Percentiles rank a stretch among this genome's conserved stretches.
Conservation (phyloP, 2,888 invertebrate species). For the Coleophora deauratella region DNA sequence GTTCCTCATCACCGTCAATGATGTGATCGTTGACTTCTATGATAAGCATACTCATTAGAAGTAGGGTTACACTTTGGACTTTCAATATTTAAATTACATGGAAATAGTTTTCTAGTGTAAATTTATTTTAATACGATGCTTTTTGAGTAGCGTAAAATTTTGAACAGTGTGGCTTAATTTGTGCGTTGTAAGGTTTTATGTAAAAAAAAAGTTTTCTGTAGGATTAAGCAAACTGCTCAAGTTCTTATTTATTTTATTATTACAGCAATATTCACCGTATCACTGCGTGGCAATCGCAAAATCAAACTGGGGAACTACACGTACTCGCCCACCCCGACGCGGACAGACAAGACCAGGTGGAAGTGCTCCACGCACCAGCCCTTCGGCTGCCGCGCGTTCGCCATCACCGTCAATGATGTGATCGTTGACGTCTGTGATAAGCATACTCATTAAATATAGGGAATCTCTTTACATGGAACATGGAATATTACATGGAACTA, state of each 20-base stretch:
- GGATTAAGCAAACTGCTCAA: too few relatives aligned
- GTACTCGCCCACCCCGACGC: slow-evolving; percentile 25
- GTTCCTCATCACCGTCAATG: slow-evolving; percentile 12
- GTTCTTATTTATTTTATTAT: not conserved
- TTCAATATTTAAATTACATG: too few relatives aligned
- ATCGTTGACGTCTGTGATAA: not conserved
- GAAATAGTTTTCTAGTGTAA: too few relatives aligned
- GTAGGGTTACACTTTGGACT: too few relatives aligned
- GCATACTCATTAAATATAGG: not conserved
- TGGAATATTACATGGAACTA: too few relatives aligned
- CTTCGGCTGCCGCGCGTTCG: slow-evolving; percentile 24
- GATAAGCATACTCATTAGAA: slow-evolving; percentile 4
- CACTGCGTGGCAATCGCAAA: slow-evolving; percentile 20
- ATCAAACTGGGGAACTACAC: slow-evolving; percentile 28
- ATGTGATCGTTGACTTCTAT: slow-evolving; percentile 6
- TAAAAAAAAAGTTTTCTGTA: too few relatives aligned
- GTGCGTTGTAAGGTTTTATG: too few relatives aligned
- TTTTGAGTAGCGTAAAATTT: too few relatives aligned
- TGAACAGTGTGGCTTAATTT: too few relatives aligned
- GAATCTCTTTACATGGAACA: too few relatives aligned
- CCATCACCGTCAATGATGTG: slow-evolving; percentile 25
- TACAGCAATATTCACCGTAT: too few relatives aligned
- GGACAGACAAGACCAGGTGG: slow-evolving; percentile 30
- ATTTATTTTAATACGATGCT: too few relatives aligned
- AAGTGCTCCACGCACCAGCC: slow-evolving; percentile 28